Evolutionary conservation across 2,888 invertebrate species (phyloP).

Genomic region (Lasioglossum pauxillum): DNA sequence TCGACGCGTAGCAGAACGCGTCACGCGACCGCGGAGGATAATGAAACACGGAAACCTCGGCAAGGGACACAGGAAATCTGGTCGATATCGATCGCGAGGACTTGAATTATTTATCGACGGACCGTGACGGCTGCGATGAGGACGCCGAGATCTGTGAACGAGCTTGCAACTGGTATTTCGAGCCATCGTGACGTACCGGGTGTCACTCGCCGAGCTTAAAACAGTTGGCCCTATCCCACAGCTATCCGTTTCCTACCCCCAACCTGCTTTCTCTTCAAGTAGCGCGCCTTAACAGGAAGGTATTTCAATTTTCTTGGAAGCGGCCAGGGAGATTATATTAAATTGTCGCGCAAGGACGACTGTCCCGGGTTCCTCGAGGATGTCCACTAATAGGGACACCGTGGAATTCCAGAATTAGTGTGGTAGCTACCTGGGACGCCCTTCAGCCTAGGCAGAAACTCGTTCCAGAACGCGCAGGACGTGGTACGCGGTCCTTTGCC

Average conservation of each 20-base stretch:
- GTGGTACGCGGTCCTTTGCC: constrained; percentile 92
- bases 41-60: constrained; percentile 38
- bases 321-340: background rate
- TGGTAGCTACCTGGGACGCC: constrained; percentile 87
- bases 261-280: background rate
- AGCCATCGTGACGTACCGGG: background rate
- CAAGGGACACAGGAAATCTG: constrained; percentile 26
- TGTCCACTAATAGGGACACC: background rate
- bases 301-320: background rate
- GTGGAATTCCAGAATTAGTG: background rate
- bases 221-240: background rate
- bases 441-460: constrained; percentile 95
- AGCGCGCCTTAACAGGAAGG: background rate
- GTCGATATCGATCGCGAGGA: constrained; percentile 21
- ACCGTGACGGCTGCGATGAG: background rate
- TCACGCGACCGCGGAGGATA: constrained; percentile 44
- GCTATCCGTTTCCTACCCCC: background rate
- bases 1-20: constrained; percentile 20
- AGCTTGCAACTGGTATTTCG: background rate
- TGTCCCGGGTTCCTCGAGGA: background rate
- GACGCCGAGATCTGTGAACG: background rate
- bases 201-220: background rate
- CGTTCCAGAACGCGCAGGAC: constrained; percentile 98
- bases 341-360: background rate
- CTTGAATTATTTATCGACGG: constrained; percentile 37